phyloP scores from a whole-genome alignment of 2,113 vertebrate species.

The Chloropsis cyanopogon region DNA sequence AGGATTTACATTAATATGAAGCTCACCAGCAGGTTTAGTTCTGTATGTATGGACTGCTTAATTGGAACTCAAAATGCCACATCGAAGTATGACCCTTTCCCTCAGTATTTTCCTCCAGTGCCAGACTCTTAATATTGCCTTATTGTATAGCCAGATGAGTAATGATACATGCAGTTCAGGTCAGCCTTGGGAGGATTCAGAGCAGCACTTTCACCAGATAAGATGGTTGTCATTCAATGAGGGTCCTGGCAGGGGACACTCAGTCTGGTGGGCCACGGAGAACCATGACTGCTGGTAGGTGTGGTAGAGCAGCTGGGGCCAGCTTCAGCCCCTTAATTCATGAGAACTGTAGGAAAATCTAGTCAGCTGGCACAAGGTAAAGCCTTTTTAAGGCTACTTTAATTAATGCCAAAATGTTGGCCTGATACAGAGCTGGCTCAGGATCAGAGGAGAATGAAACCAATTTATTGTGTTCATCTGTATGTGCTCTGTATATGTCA shows the following conservation, averaged over 20 bases:
- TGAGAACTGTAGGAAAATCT: not conserved
- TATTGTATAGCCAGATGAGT: not conserved
- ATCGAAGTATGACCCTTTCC: not conserved
- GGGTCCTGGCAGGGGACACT: not conserved
- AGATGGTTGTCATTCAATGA: fast-evolving
- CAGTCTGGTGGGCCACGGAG: not conserved
- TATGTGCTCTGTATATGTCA: not conserved
- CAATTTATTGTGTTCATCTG: not conserved
- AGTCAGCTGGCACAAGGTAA: not conserved
- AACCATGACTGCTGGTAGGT: not conserved
- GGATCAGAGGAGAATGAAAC: not conserved
- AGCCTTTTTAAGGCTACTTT: not conserved
- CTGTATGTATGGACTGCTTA: not conserved
- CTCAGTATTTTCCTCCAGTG: not conserved
- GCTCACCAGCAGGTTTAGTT: not conserved
- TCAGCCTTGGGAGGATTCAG: not conserved
- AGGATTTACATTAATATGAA: not conserved
- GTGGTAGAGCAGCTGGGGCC: not conserved
- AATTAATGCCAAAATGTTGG: not conserved
- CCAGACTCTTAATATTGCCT: not conserved
- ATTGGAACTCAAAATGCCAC: not conserved
- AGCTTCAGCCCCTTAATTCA: not conserved
- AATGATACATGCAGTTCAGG: not conserved
- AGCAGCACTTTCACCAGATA: not conserved
- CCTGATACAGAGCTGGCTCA: not conserved